These are phyloP conservation scores for Lordiphosa andalusiaca DNA, from an alignment of 2,888 invertebrate genomes.

Conservation along the genomic window DNA sequence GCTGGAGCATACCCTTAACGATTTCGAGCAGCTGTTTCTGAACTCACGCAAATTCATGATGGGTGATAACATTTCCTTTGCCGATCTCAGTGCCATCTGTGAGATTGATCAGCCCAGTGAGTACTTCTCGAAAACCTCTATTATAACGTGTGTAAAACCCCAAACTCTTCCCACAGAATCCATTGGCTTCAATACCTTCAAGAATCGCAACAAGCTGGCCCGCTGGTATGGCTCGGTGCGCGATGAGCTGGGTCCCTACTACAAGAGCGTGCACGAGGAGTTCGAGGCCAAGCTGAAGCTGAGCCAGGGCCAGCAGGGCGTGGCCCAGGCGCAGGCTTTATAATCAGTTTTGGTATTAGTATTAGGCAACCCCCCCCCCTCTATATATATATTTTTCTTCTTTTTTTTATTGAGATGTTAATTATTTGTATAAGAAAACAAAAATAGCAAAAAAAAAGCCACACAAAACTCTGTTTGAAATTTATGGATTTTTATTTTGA, in stretches of 20 bases:
- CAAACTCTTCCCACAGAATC: slow-evolving; percentile 81
- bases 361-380: neutral
- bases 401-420: slow-evolving; percentile 3
- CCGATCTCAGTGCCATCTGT: slow-evolving; percentile 88
- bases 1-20: slow-evolving; percentile 83
- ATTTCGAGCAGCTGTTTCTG: slow-evolving; percentile 82
- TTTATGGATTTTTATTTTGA: slow-evolving; percentile 33
- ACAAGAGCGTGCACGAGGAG: slow-evolving; percentile 83
- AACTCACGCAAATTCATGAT: slow-evolving; percentile 81
- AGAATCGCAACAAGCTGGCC: slow-evolving; percentile 83
- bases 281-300: slow-evolving; percentile 72
- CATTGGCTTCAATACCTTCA: slow-evolving; percentile 84
- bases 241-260: slow-evolving; percentile 83
- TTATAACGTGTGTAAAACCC: neutral
- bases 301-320: slow-evolving; percentile 52
- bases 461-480: slow-evolving; percentile 10
- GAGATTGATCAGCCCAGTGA: slow-evolving; percentile 90
- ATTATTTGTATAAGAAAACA: neutral
- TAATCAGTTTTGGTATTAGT: neutral
- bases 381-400: neutral
- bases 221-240: slow-evolving; percentile 85
- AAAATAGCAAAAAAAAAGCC: too few relatives aligned
- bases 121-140: neutral
- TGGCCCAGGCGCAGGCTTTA: slow-evolving; percentile 40
- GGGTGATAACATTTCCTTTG: slow-evolving; percentile 85